Percentiles rank a stretch among this genome's conserved stretches.
Evolutionary conservation across 2,797 vertebrate genomes (phyloP).

Genomic region (Hozukius guyotensis): DNA sequence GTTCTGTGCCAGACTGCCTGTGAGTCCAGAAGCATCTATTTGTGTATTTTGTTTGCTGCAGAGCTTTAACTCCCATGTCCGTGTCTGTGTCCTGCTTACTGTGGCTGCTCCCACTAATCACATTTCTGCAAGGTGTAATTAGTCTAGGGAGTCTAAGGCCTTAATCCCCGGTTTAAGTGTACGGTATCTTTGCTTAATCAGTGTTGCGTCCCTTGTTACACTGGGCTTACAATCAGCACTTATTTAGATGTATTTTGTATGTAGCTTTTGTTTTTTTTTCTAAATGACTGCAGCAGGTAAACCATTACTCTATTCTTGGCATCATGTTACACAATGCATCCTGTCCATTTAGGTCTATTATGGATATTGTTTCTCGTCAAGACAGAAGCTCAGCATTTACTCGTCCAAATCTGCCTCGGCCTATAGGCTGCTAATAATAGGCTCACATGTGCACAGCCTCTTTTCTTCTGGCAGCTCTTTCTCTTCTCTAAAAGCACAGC

Average conservation of each 20-base stretch:
- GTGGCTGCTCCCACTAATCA: slow-evolving; percentile 62
- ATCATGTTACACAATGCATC: neutral
- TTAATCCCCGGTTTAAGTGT: slow-evolving; percentile 67
- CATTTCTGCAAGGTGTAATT: slow-evolving; percentile 72
- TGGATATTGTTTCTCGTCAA: slow-evolving; percentile 1
- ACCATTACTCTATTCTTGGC: neutral
- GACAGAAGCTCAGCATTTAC: slow-evolving; percentile 20
- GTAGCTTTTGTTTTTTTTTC: neutral
- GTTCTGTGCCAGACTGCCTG: slow-evolving; percentile 5
- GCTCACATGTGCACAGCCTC: slow-evolving; percentile 16
- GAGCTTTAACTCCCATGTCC: slow-evolving; percentile 9
- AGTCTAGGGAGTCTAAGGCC: slow-evolving; percentile 56
- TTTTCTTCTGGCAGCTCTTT: slow-evolving; percentile 14
- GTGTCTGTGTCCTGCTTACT: slow-evolving; percentile 44
- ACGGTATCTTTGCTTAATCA: slow-evolving; percentile 64
- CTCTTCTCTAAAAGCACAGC: slow-evolving; percentile 24
- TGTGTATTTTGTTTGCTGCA: slow-evolving; percentile 19
- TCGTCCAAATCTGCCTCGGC: neutral
- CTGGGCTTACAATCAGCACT: slow-evolving; percentile 16
- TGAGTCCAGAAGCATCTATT: neutral
- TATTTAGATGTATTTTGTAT: slow-evolving; percentile 7
- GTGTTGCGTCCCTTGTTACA: slow-evolving; percentile 33
- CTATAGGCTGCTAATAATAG: slow-evolving; percentile 17
- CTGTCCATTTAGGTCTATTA: neutral
- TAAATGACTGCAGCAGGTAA: neutral